A percentile compares a stretch with the other conserved stretches of the same genome.
Conservation (phyloP, 2,888 invertebrate genomes). For the Drosophila kanekoi region DNA sequence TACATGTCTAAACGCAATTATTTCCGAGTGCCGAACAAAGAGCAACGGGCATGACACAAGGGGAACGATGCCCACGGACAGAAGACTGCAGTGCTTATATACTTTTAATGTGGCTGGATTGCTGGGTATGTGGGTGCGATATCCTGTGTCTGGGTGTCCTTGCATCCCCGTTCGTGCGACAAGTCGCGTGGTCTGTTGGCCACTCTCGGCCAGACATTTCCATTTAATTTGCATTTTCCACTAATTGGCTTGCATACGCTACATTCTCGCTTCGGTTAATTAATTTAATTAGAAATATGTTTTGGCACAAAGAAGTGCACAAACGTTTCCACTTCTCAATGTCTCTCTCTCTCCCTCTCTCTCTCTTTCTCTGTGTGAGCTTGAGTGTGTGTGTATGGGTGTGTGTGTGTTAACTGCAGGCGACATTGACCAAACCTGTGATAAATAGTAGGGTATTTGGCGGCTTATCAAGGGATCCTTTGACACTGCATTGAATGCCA, state of each 20-base stretch:
- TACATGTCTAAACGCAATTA: slow-evolving; percentile 78
- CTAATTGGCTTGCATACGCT: slow-evolving; percentile 76
- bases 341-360: too few species aligned
- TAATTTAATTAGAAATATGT: slow-evolving; percentile 78
- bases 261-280: slow-evolving; percentile 72
- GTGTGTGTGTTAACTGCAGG: slow-evolving; percentile 7
- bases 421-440: slow-evolving; percentile 21
- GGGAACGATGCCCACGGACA: slow-evolving; percentile 29
- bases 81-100: slow-evolving; percentile 5
- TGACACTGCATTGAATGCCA: not conserved
- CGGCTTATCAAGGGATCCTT: slow-evolving; percentile 21
- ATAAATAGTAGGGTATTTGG: slow-evolving; percentile 45
- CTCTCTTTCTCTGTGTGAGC: not conserved
- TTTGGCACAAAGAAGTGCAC: slow-evolving; percentile 57
- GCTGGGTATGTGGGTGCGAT: slow-evolving; percentile 3
- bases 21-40: slow-evolving; percentile 54
- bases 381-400: not conserved
- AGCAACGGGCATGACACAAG: slow-evolving; percentile 31
- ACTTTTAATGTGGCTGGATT: slow-evolving; percentile 30
- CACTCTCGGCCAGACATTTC: slow-evolving; percentile 72
- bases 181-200: slow-evolving; percentile 30
- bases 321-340: slow-evolving; percentile 23
- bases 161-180: slow-evolving; percentile 10
- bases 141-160: slow-evolving; percentile 14
- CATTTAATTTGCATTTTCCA: slow-evolving; percentile 79